These are phyloP conservation scores for Parauchenoglanis punctatus DNA, from an alignment of 2,797 vertebrate species.

Conservation along the genomic window DNA sequence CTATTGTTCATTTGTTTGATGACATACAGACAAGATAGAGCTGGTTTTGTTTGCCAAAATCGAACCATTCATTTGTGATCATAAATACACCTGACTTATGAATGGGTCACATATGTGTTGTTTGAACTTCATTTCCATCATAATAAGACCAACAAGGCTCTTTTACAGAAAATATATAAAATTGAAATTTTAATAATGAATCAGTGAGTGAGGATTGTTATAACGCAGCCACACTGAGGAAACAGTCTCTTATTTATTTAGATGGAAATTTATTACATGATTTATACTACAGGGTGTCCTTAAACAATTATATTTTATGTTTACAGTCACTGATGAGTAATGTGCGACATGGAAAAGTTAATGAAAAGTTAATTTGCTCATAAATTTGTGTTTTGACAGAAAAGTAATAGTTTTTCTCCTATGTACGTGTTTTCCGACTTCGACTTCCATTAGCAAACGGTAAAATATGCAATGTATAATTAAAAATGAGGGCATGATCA, in stretches of 20 bases:
- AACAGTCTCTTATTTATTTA: neutral
- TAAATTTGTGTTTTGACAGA: conserved; percentile 24
- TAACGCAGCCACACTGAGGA: neutral
- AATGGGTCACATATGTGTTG: neutral
- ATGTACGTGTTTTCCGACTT: neutral
- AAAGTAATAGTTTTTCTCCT: neutral
- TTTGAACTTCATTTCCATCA: neutral
- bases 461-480: conserved; percentile 17
- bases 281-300: conserved; percentile 3
- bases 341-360: conserved; percentile 18
- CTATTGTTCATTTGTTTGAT: conserved; percentile 74
- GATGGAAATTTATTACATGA: conserved; percentile 12
- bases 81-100: conserved; percentile 29
- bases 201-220: neutral
- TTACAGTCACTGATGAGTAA: conserved; percentile 15
- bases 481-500: conserved; percentile 14
- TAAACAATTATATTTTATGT: conserved; percentile 3
- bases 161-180: conserved; percentile 1
- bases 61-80: conserved; percentile 54
- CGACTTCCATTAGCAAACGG: neutral
- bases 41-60: conserved; percentile 48
- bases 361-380: conserved; percentile 32
- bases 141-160: neutral
- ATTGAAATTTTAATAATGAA: conserved; percentile 6
- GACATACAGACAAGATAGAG: conserved; percentile 63